Conservation (phyloP, 1,140 invertebrate genomes). For the Drosophila pandora region DNA sequence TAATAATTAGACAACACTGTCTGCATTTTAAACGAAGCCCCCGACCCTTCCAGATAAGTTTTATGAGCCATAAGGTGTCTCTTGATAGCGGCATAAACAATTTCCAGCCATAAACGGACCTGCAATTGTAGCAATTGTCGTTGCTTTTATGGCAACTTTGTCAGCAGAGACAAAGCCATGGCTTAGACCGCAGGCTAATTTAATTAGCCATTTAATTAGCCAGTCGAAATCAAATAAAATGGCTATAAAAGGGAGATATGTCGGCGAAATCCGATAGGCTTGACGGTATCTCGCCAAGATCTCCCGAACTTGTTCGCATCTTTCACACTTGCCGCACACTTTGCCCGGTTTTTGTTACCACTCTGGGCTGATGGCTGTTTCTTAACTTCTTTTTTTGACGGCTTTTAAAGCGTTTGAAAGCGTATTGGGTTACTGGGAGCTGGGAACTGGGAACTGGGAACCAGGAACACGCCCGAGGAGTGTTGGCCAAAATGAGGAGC, state of each 20-base stretch:
- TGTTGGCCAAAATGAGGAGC: slow-evolving; percentile 55
- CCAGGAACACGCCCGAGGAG: slow-evolving; percentile 27
- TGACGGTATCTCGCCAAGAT: slow-evolving; percentile 50
- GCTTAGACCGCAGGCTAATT: slow-evolving; percentile 62
- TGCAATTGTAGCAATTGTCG: slow-evolving; percentile 70
- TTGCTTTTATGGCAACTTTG: slow-evolving; percentile 59
- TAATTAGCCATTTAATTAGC: slow-evolving; percentile 79
- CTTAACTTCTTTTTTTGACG: slow-evolving; percentile 18
- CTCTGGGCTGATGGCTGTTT: slow-evolving; percentile 25
- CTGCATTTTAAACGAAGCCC: slow-evolving; percentile 60
- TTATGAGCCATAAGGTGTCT: slow-evolving; percentile 64
- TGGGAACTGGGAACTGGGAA: slow-evolving; percentile 1
- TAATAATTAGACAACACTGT: slow-evolving; percentile 74
- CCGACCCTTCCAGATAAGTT: slow-evolving; percentile 1
- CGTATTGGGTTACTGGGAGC: slow-evolving; percentile 72
- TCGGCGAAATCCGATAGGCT: slow-evolving; percentile 62
- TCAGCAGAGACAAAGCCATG: slow-evolving; percentile 31
- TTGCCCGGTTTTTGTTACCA: slow-evolving; percentile 36
- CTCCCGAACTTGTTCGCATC: slow-evolving; percentile 58
- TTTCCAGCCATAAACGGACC: slow-evolving; percentile 39
- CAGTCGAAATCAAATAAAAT: slow-evolving; percentile 50
- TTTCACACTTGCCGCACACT: slow-evolving; percentile 82
- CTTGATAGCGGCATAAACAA: slow-evolving; percentile 71
- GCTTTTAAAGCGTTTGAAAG: slow-evolving; percentile 60
- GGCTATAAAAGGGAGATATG: slow-evolving; percentile 22